Evolutionary conservation across 2,113 vertebrate species (phyloP).

Genomic region (Rhabdomys dilectus): DNA sequence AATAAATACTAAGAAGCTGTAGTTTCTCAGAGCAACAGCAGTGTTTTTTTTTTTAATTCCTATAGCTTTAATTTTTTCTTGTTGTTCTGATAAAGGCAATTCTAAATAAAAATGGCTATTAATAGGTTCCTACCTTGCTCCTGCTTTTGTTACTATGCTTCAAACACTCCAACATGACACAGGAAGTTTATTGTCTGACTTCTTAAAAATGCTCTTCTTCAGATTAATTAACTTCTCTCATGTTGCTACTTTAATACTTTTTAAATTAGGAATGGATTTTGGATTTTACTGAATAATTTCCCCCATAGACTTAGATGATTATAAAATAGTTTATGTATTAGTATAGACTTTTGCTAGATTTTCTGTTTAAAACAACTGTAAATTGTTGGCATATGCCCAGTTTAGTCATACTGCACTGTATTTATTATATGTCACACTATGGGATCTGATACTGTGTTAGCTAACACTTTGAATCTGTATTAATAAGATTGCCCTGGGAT

Average conservation of each 20-base stretch:
- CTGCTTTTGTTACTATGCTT: background rate
- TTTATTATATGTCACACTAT: background rate
- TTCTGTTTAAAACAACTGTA: conserved; percentile 6
- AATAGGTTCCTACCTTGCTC: conserved; percentile 10
- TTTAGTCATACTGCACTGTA: background rate
- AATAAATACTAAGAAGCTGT: background rate
- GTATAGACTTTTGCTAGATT: conserved; percentile 17
- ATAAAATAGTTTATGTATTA: background rate
- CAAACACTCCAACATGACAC: background rate
- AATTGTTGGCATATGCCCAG: background rate
- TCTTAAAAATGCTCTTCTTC: background rate
- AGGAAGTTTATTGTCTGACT: background rate
- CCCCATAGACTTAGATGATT: background rate
- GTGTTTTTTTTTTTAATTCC: conserved; percentile 43
- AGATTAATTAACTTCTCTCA: background rate
- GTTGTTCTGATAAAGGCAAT: background rate
- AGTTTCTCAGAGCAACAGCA: background rate
- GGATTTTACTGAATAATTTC: background rate
- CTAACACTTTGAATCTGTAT: background rate
- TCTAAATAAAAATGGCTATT: conserved; percentile 15
- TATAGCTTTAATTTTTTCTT: background rate
- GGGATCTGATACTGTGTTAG: conserved; percentile 6
- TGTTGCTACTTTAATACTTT: conserved; percentile 27
- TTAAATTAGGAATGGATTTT: conserved; percentile 9
- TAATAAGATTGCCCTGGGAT: background rate